Base-by-base conservation (phyloP, 2,113 vertebrate genomes). In the Platanista minor region DNA sequence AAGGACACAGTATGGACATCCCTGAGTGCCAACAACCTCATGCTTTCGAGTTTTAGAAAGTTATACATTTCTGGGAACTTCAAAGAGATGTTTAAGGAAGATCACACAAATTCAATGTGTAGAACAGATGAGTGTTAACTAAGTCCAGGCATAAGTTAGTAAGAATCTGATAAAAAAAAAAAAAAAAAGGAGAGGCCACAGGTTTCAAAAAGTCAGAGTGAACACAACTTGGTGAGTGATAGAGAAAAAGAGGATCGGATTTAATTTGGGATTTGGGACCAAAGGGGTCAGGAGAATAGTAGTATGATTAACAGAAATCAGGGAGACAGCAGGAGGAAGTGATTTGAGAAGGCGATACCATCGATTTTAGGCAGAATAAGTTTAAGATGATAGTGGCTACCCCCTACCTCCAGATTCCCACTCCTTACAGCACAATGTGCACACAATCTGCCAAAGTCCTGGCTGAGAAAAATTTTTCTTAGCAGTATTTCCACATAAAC, bases 391-490 rank as follows among this genome's bases (percentile, higher is more conserved):
- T 3, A 43, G 69, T 14, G 41, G 27, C 43, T 2, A 12, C 1
- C 8, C 20, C 0, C 46, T 6, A 8, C 14, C 41, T 46, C 66
- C 54, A 67, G 67, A 59, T 7, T 5, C 17, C 27, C 5, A 39
- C 23, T 83, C 18, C 23, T 49, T 5, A 4, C 2, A n/a, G 31
- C 18, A 18, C 6, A 29, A 27, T 0, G 6, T 21, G 8, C 27
- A 31, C 36, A 31, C 23, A 17, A 36, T n/a, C 31, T 21, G 11
- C 43, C 59, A 0, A 17, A 36, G 43, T 59, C 3, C 57, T 71
- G 36, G 36, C 14, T 6, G 39, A 88, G 52, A 78, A 78, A 67
- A 85, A 29, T 6, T 20, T 25, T 71, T 9, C 54, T 13, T 14
- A 43, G 27, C 17, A 33, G 15, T 64, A 33, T 61, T 84, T 62